Base-by-base conservation (phyloP, 92 coral and sea anemone species). In the Parazoanthus swiftii region DNA sequence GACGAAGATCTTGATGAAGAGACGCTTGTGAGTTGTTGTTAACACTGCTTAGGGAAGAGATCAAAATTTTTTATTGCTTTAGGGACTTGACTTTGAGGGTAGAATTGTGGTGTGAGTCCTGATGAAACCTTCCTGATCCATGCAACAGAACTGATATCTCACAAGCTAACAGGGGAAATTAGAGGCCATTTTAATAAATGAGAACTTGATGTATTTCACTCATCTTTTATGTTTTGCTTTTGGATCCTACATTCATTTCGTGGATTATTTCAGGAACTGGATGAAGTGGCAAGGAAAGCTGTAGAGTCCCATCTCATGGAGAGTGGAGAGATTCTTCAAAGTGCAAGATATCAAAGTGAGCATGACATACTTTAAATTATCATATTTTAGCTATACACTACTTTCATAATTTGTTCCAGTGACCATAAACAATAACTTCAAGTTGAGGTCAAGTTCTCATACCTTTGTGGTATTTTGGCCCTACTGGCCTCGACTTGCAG, bases 1-100 rank as follows among this genome's bases (percentile, higher is more conserved):
- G 94, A 92, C 43, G 98, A 93, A 29, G 96, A 93, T 76, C 92
- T 96, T 33, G 98, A 96, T 81, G 96, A 94, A 10, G 95, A 90
- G 39, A 94, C 98, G 9, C 72, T 93, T 75, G 98, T 94, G 88
- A 86, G 94, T 88, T 11, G 7, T 18, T 48, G 35, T 11, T 20
- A 63, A 63, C 15, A 14, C 70, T 7, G 4, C 70, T 20, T 20
- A 21, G 26, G n/a, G 6, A 63, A 21, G 26, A 2, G 25, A 9
- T 63, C 70, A 20, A 4, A 23, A 63, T 6, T 0, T 63, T 63
- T 20, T 25, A 13, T 54, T 54, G 16, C 59, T 54, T 13, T 13
- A 54, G 59, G 59, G 9, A 11, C 59, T 13, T 2, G 11, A 8
- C 51, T 48, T 48, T 48, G 51, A 11, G 1, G 51, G 51, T 1